phyloP scores from a whole-genome alignment of 2,888 invertebrate species.

The Xestia xanthographa region DNA sequence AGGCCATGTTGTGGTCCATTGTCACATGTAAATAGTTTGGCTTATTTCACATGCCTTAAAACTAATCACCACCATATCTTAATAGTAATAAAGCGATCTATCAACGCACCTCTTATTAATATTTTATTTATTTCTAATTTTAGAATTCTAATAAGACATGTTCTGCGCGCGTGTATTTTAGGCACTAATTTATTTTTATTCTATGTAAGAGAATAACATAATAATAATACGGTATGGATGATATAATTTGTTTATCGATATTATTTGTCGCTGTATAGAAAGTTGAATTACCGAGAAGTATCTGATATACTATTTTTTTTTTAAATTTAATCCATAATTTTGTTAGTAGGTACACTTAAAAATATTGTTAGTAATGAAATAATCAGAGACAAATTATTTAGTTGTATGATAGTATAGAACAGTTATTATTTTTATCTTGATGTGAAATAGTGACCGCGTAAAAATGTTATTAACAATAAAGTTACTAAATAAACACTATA shows the following conservation, averaged over 20 bases:
- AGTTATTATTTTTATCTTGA: background rate
- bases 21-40: background rate
- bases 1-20: background rate
- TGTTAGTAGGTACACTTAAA: background rate
- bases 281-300: background rate
- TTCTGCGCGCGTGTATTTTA: slow-evolving; percentile 32
- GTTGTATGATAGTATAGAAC: background rate
- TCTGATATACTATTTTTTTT: background rate
- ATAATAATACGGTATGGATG: background rate
- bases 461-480: background rate
- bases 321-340: too few species aligned
- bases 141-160: slow-evolving; percentile 31
- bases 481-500: background rate
- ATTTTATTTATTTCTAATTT: slow-evolving; percentile 24
- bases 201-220: slow-evolving; percentile 19
- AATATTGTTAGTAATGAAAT: background rate
- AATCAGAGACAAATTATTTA: background rate
- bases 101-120: slow-evolving; percentile 3
- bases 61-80: background rate
- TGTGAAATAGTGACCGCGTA: background rate
- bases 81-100: slow-evolving; percentile 17
- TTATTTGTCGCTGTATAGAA: background rate
- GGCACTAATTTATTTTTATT: slow-evolving; percentile 49
- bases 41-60: background rate
- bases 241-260: background rate